These are phyloP conservation scores for Tychaedon coryphoeus DNA, from an alignment of 2,113 vertebrate genomes.

Conservation along the genomic window DNA sequence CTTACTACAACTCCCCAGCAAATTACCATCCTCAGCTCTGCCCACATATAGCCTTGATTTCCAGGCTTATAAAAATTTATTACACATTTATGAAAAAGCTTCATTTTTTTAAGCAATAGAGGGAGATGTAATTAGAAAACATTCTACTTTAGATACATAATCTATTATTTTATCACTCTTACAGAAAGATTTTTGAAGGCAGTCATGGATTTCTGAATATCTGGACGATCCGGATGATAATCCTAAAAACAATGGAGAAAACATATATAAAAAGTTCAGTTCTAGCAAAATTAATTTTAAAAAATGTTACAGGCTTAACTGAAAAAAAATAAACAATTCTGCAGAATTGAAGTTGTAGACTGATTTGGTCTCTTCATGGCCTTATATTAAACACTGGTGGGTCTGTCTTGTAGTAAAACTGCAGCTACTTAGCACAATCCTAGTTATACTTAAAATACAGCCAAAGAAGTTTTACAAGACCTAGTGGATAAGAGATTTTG, in stretches of 20 bases:
- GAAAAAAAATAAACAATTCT: neutral
- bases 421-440: neutral
- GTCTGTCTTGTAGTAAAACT: neutral
- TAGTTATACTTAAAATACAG: neutral
- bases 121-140: neutral
- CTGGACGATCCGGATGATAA: slow-evolving; percentile 89
- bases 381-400: neutral
- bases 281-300: neutral
- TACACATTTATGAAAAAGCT: neutral
- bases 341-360: neutral
- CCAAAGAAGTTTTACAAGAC: neutral
- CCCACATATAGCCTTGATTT: neutral
- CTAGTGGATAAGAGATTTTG: neutral
- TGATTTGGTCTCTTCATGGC: neutral
- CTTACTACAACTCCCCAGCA: neutral
- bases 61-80: neutral
- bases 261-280: neutral
- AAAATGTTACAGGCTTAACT: neutral
- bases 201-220: slow-evolving; percentile 95
- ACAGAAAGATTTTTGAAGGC: slow-evolving; percentile 95
- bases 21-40: neutral
- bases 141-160: neutral
- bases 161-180: slow-evolving; percentile 57
- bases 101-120: neutral
- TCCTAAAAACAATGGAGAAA: slow-evolving; percentile 77